Percentiles rank a stretch among this genome's conserved stretches.
These are phyloP conservation scores for Acridotheres tristis DNA, from an alignment of 2,797 vertebrate species.

Conservation along the genomic window DNA sequence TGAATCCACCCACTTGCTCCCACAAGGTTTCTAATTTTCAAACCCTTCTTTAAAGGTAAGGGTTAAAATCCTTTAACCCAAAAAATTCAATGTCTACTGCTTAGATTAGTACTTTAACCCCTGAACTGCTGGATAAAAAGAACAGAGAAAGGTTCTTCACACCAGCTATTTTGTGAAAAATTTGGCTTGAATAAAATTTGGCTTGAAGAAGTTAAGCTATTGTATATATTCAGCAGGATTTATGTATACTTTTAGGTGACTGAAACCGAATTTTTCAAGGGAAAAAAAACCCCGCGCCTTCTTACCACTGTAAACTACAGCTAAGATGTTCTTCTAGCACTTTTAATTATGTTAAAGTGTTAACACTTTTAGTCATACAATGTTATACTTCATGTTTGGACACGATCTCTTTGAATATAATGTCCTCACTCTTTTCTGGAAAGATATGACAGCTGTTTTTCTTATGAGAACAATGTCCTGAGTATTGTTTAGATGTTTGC, in stretches of 20 bases:
- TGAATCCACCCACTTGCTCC: background rate
- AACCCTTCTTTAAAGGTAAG: background rate
- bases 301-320: background rate
- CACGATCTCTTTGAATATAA: background rate
- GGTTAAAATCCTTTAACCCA: background rate
- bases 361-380: background rate
- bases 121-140: background rate
- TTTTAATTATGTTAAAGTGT: background rate
- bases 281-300: rapidly evolving
- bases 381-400: background rate
- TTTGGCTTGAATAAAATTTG: background rate
- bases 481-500: background rate
- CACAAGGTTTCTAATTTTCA: background rate
- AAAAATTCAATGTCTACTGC: background rate
- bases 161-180: background rate
- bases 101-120: background rate
- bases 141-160: background rate
- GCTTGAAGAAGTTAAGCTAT: background rate
- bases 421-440: background rate
- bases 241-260: background rate
- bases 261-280: rapidly evolving
- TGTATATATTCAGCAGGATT: background rate
- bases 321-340: background rate
- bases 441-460: background rate
- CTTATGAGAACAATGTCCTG: background rate